phyloP scores from a whole-genome alignment of 2,888 invertebrate species.

The Bellardia bayeri region DNA sequence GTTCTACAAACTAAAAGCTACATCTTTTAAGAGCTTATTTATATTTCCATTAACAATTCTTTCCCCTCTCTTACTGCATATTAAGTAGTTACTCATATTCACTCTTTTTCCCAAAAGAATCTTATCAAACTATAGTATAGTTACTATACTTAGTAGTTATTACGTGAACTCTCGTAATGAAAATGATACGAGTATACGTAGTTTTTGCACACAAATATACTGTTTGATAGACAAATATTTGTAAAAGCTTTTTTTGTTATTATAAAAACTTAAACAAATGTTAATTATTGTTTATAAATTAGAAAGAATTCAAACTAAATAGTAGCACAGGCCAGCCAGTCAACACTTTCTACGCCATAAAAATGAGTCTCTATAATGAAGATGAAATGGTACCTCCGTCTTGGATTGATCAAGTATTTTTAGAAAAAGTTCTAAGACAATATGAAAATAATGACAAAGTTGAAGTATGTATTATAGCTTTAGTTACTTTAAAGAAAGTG shows the following conservation, averaged over 20 bases:
- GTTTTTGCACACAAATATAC: too few species aligned
- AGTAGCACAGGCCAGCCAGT: not conserved
- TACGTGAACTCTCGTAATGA: too few species aligned
- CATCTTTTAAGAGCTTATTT: too few species aligned
- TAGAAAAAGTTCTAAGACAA: slow-evolving; percentile 68
- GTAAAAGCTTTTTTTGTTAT: not conserved
- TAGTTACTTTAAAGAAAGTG: not conserved
- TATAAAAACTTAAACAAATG: not conserved
- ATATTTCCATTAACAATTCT: too few species aligned
- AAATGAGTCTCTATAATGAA: slow-evolving; percentile 67
- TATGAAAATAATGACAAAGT: slow-evolving; percentile 67
- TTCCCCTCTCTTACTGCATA: too few species aligned
- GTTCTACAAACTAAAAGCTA: too few species aligned
- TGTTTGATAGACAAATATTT: not conserved
- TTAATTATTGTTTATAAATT: not conserved
- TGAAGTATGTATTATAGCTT: slow-evolving; percentile 46
- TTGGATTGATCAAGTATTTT: slow-evolving; percentile 74
- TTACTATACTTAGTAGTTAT: too few species aligned
- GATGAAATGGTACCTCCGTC: slow-evolving; percentile 72
- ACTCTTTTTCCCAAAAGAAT: too few species aligned
- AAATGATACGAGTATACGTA: too few species aligned
- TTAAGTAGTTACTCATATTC: too few species aligned
- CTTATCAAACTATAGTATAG: too few species aligned
- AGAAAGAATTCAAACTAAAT: not conserved
- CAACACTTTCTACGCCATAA: not conserved